phyloP scores from a whole-genome alignment of 2,113 vertebrate genomes.

The Rhinolophus sinicus region DNA sequence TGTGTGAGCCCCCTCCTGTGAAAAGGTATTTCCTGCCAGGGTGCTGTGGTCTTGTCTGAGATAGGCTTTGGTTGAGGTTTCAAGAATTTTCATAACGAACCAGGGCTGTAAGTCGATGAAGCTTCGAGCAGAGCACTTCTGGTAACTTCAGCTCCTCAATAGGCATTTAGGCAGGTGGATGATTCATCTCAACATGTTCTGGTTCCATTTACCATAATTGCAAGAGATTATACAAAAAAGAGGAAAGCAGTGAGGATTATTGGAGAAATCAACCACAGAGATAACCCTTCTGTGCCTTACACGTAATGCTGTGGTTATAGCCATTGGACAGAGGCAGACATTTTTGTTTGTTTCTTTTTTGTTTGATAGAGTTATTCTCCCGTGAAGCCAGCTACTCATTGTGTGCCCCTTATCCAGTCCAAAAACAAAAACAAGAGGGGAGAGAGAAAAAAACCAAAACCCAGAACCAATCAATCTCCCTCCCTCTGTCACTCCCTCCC shows the following conservation, averaged over 20 bases:
- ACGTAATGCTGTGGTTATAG: background rate
- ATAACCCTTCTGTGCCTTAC: background rate
- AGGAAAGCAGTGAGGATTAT: background rate
- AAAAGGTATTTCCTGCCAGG: background rate
- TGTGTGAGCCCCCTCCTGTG: background rate
- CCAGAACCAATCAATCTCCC: background rate
- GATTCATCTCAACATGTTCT: conserved; percentile 24
- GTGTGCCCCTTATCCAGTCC: background rate
- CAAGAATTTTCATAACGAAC: conserved; percentile 42
- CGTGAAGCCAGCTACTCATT: background rate
- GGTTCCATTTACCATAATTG: background rate
- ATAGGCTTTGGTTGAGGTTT: conserved; percentile 50
- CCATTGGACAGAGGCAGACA: background rate
- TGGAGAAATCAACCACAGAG: background rate
- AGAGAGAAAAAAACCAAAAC: background rate
- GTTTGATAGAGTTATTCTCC: background rate
- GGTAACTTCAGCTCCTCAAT: conserved; percentile 4
- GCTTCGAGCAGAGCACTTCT: conserved; percentile 20
- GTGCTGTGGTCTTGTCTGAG: background rate
- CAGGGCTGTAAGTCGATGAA: background rate
- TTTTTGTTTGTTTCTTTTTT: background rate
- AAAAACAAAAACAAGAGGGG: background rate
- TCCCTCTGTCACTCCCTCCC: background rate
- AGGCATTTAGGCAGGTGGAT: background rate
- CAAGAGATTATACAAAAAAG: background rate